Percentiles rank a stretch among this genome's conserved stretches.
Conservation (phyloP, 2,888 invertebrate species). For the Oasisia sp. region DNA sequence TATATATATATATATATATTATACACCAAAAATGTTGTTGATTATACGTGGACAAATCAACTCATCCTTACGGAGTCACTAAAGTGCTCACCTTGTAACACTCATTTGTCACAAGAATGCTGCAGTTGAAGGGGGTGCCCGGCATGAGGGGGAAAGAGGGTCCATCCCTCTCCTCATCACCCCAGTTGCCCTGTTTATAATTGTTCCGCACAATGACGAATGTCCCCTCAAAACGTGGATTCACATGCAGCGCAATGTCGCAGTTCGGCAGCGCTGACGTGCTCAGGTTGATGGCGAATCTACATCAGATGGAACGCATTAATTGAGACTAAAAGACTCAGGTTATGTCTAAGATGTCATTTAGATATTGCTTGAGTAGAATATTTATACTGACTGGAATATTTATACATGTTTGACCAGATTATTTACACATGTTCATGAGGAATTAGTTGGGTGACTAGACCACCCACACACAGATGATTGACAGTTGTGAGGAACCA, state of each 20-base stretch:
- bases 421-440: no score
- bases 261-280: not conserved
- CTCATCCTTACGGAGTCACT: no score
- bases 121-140: slow-evolving; percentile 7
- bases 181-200: not conserved
- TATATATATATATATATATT: no score
- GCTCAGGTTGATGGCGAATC: not conserved
- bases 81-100: not conserved
- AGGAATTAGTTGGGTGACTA: no score
- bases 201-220: not conserved
- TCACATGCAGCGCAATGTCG: slow-evolving; percentile 14
- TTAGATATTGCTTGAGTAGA: no score
- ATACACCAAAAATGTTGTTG: not conserved
- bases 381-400: no score
- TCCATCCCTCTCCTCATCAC: not conserved
- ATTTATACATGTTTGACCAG: no score
- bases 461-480: no score
- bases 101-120: slow-evolving; percentile 1
- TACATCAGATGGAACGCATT: not conserved
- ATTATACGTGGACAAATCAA: not conserved
- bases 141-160: slow-evolving; percentile 23
- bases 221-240: not conserved
- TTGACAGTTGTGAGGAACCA: no score
- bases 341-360: no score
- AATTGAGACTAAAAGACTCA: no score